These are phyloP conservation scores for Meles meles DNA, from an alignment of 2,113 vertebrate species.

Conservation along the genomic window DNA sequence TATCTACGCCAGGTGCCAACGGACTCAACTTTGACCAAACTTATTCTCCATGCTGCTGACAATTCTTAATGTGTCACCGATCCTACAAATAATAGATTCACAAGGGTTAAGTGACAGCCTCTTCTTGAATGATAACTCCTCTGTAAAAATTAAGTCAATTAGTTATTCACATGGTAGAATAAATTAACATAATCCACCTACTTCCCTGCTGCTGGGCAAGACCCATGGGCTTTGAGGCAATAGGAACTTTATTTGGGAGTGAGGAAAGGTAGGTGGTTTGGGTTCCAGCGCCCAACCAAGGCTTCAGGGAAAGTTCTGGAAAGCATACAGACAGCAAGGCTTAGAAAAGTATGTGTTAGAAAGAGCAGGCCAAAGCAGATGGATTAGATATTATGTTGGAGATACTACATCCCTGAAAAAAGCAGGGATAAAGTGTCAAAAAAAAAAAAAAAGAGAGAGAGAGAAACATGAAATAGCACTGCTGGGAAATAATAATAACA, in stretches of 20 bases:
- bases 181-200: too few relatives aligned
- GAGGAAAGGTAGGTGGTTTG: not conserved
- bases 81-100: not conserved
- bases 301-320: not conserved
- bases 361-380: not conserved
- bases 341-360: not conserved
- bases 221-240: not conserved
- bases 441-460: too few relatives aligned
- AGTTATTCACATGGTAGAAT: not conserved
- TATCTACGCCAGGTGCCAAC: not conserved
- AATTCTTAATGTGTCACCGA: not conserved
- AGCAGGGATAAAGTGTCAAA: not conserved
- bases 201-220: not conserved
- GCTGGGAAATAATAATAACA: not conserved
- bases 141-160: not conserved
- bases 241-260: not conserved
- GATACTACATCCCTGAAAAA: not conserved
- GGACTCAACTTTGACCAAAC: not conserved
- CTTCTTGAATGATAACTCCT: not conserved
- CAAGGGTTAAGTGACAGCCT: not conserved
- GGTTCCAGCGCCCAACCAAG: not conserved
- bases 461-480: not conserved
- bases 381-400: not conserved
- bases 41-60: too few relatives aligned
- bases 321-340: not conserved